Base-by-base conservation (phyloP, 1,140 invertebrate genomes). In the Littorina saxatilis region DNA sequence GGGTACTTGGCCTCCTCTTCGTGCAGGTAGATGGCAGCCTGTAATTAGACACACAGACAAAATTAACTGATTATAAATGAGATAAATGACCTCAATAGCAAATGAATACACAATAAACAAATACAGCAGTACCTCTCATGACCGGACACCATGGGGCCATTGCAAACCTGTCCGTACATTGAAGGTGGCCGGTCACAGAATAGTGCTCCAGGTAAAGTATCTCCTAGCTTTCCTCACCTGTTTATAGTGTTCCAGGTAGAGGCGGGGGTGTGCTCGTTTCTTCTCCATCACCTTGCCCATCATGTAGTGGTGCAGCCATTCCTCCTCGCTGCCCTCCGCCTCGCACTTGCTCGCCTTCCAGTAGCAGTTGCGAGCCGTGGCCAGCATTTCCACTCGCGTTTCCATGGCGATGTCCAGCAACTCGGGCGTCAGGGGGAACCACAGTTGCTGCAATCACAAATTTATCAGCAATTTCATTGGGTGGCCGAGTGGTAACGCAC, bases 301-400 rank as follows among this genome's bases (percentile, higher is more conserved):
- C 96, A 98, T 98, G 88, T 98, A 98, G 89, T 97, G 96, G 88
- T 96, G 95, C 20, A 98, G 92, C 98, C 98, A 99, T 75, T 94
- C 93, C n/a, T 87, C 88, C 39, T 90, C 88, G 23, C 93, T 93
- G 80, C 93, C 94, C 13, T 89, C 90, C 27, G 85, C 87, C 70
- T 91, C 88, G 92, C 94, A 86, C 93, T 93, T 87, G 27, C 95
- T 94, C 1, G 96, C 96, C 58, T 94, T 94, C 29, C 93, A 94
- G 88, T 98, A 98, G 92, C 96, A 97, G 82, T 95, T 94, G 52
- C 94, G 92, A 0, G 97, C 95, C 40, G 94, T 94, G 81, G 95
- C 93, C 63, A 98, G 92, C 94, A 97, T 96, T 76, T 95, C 94
- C 68, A 96, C 95, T 88, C 96, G 96, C 83, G 95, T 94, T 63